A percentile compares a stretch with the other conserved stretches of the same genome.
Evolutionary conservation across 1,140 invertebrate species (phyloP).

Genomic region (Drosophila sproati): DNA sequence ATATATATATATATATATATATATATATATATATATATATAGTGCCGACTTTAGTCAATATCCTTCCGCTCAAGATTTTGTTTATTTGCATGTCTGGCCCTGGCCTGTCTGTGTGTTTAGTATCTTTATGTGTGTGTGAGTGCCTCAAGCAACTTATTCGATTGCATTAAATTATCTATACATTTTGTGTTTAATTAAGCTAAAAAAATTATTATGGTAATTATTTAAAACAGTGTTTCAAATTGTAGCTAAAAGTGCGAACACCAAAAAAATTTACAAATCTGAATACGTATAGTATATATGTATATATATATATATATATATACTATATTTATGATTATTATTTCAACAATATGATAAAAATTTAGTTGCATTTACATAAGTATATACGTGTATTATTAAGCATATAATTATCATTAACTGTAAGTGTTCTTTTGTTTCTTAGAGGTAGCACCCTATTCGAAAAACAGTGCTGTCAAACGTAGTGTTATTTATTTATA

Average conservation of each 20-base stretch:
- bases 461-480: conserved; percentile 31
- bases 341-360: conserved; percentile 3
- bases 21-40: no score
- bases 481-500: conserved; percentile 17
- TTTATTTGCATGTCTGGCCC: background rate
- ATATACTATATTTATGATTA: conserved; percentile 7
- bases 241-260: conserved; percentile 12
- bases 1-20: no score
- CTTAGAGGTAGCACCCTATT: conserved; percentile 28
- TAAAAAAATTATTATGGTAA: conserved; percentile 5
- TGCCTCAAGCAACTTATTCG: conserved; percentile 12
- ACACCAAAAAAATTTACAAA: background rate
- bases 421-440: conserved; percentile 35
- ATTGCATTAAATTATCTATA: conserved; percentile 9
- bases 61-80: background rate
- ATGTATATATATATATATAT: background rate
- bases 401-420: conserved; percentile 20
- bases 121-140: background rate
- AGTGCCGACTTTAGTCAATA: no score
- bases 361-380: conserved; percentile 6
- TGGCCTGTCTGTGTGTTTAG: no score
- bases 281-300: background rate
- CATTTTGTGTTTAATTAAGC: conserved; percentile 18
- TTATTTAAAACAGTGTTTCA: background rate
- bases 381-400: conserved; percentile 9